Conservation (phyloP, 1,140 invertebrate genomes). For the Hydropsyche tenuis region DNA sequence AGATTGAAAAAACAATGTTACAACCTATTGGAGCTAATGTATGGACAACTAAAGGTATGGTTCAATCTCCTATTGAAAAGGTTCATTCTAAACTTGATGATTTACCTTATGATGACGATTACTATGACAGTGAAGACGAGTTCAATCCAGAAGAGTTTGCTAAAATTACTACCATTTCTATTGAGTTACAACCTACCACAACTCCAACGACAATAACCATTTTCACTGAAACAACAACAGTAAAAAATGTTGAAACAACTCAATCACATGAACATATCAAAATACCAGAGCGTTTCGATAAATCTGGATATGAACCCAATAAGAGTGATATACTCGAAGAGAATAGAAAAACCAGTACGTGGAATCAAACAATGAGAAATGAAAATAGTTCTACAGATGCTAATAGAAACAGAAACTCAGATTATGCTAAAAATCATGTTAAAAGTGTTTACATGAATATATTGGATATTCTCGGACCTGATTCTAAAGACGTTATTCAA, state of each 20-base stretch:
- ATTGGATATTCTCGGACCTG: conserved; percentile 47
- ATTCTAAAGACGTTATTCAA: conserved; percentile 46
- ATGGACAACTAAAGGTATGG: conserved; percentile 37
- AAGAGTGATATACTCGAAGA: conserved; percentile 1
- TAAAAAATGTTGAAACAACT: not conserved
- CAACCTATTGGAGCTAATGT: conserved; percentile 41
- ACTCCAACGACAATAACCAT: not conserved
- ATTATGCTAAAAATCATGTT: conserved; percentile 40
- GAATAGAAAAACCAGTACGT: conserved; percentile 8
- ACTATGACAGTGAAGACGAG: conserved; percentile 45
- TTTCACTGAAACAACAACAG: not conserved
- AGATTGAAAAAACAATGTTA: conserved; percentile 34
- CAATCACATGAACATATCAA: not conserved
- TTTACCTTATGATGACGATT: conserved; percentile 45
- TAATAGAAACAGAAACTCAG: conserved; percentile 31
- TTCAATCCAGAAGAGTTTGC: conserved; percentile 28
- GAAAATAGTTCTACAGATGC: conserved; percentile 15
- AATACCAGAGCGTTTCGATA: not conserved
- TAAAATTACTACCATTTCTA: conserved; percentile 14
- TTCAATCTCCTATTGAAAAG: conserved; percentile 21
- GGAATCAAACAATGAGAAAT: conserved; percentile 23
- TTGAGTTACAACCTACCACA: not conserved
- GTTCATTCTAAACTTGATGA: conserved; percentile 40
- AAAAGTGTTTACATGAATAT: conserved; percentile 47
- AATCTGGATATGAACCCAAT: not conserved